Conservation (phyloP, 2,888 invertebrate genomes). For the Apodemia mormo region DNA sequence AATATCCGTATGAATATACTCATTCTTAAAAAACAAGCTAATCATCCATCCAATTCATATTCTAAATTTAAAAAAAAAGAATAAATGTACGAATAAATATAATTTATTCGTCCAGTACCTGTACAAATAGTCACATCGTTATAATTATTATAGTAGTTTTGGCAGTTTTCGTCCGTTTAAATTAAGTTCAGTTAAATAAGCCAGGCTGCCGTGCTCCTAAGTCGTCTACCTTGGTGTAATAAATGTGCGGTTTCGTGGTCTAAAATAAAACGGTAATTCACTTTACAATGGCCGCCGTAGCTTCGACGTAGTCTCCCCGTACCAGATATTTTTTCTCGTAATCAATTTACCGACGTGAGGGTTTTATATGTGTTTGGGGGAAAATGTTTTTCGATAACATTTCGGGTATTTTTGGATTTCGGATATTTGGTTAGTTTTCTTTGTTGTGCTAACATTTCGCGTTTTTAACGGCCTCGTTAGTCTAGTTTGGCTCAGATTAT, state of each 20-base stretch:
- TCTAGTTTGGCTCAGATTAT: not conserved
- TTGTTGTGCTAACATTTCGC: not conserved
- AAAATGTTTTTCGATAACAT: not conserved
- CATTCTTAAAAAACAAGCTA: too few relatives aligned
- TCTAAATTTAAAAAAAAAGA: too few relatives aligned
- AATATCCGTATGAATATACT: too few relatives aligned
- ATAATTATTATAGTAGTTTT: too few relatives aligned
- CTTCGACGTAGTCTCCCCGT: not conserved
- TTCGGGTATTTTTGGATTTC: not conserved
- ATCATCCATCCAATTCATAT: too few relatives aligned
- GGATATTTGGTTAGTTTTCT: not conserved
- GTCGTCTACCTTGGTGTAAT: constrained; percentile 1
- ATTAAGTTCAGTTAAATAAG: not conserved
- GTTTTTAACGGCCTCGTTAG: not conserved
- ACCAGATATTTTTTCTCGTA: not conserved
- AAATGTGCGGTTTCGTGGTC: not conserved
- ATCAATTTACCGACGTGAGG: not conserved
- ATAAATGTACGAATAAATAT: too few relatives aligned
- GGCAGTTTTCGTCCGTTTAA: too few relatives aligned
- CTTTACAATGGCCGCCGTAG: not conserved
- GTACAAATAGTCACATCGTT: too few relatives aligned
- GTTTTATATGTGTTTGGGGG: not conserved
- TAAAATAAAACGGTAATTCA: constrained; percentile 8
- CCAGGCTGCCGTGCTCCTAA: not conserved
- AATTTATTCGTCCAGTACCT: too few relatives aligned